Evolutionary conservation across 2,888 invertebrate genomes (phyloP), one percentile per base, ranked within the genome.

Genomic region (Drepanosiphum platanoidis): DNA sequence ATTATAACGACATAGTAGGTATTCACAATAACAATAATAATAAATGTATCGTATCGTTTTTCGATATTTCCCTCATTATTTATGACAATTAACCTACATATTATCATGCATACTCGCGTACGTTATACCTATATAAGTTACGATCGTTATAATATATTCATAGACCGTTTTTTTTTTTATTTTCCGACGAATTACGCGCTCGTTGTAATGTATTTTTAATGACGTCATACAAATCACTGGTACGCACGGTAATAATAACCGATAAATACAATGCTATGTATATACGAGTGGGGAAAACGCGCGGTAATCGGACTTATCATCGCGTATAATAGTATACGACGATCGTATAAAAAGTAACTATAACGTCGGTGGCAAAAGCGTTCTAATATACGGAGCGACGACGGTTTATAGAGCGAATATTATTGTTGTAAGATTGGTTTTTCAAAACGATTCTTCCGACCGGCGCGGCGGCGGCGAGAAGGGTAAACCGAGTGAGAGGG

Each of bases 181-280:
- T n/a, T n/a, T n/a, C n/a, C n/a, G 75, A 75, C 58, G 58, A 75
- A 75, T 75, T 58, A 58, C 34, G 13, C 8, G 58, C 15, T n/a
- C 11, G 27, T 71, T 58, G 34, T 75, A 75, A 75, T 75, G 75
- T 75, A 58, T 75, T 75, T 75, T 75, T 75, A 75, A 75, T 34
- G 75, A 75, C 75, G 30, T 46, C 8, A 18, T 8, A 61, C 52
- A 13, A 52, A n/a, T 52, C n/a, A n/a, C 11, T 27, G 30, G 74
- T 46, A 22, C 30, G n/a, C n/a, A 22, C 22, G 22, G 18, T 22
- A 52, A 7, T 5, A 52, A 3, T 42, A 13, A 5, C 1, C 18
- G 52, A 13, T 42, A 42, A 8, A 8, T 42, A 42, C 4, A n/a
- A n/a, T 8, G 13, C 42, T 42, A n/a, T n/a, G n/a, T n/a, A n/a